Percentiles rank a stretch among this genome's conserved stretches.
Conservation (phyloP, 2,888 invertebrate species). For the Pyrocoelia pectoralis region DNA sequence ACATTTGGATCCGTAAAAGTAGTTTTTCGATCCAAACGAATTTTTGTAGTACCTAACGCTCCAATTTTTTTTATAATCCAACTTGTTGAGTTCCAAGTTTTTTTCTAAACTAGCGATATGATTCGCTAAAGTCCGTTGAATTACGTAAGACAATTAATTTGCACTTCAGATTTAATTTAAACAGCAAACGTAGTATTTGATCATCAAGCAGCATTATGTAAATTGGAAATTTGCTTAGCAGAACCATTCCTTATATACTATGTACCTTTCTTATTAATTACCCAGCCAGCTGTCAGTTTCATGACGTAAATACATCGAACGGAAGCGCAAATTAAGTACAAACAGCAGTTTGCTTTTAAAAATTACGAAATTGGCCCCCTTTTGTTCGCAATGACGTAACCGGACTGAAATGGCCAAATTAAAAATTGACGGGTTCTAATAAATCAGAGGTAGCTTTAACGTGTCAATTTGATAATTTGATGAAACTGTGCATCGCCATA, state of each 20-base stretch:
- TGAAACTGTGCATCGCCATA: too few species aligned
- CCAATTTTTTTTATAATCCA: too few species aligned
- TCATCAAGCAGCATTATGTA: constrained; percentile 1
- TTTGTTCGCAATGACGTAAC: too few species aligned
- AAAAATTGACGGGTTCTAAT: neutral
- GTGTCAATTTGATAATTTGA: neutral
- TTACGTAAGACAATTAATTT: neutral
- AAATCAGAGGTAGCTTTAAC: neutral
- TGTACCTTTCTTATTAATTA: constrained; percentile 4
- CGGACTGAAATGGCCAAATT: neutral
- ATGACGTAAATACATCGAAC: too few species aligned
- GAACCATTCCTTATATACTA: neutral
- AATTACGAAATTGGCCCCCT: too few species aligned
- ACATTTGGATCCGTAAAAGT: too few species aligned
- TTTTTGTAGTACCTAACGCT: too few species aligned
- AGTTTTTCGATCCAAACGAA: too few species aligned
- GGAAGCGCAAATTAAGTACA: neutral
- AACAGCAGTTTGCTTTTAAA: neutral
- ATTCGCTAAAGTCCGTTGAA: neutral
- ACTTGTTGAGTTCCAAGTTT: too few species aligned
- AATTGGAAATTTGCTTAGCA: neutral
- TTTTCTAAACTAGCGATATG: too few species aligned
- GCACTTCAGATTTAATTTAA: neutral
- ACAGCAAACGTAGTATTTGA: constrained; percentile 5
- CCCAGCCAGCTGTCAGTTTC: neutral